Base-by-base conservation (phyloP, 2,888 invertebrate species). In the Cryptosula pallasiana region DNA sequence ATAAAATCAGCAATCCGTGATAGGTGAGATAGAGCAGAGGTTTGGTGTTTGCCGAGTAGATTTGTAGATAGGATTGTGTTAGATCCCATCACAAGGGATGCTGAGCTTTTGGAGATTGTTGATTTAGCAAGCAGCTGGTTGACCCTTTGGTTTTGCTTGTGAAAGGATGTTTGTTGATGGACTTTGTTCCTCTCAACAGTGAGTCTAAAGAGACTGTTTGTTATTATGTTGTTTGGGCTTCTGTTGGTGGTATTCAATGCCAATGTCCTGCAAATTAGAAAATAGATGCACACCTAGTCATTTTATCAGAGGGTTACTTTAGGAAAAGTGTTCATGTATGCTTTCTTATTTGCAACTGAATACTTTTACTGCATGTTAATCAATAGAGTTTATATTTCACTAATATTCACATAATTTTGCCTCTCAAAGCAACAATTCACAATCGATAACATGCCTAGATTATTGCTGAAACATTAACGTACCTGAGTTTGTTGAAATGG, bases 401-500 rank as follows among this genome's bases (percentile, higher is more conserved):
- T n/a, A n/a, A n/a, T n/a, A n/a, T n/a, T n/a, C n/a, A n/a, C n/a
- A n/a, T n/a, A n/a, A n/a, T n/a, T n/a, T n/a, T n/a, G n/a, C n/a
- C n/a, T n/a, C n/a, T n/a, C n/a, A n/a, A n/a, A n/a, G n/a, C n/a
- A n/a, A n/a, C n/a, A n/a, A n/a, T n/a, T n/a, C n/a, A n/a, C n/a
- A n/a, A n/a, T n/a, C n/a, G n/a, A n/a, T n/a, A n/a, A n/a, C n/a
- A n/a, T n/a, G n/a, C n/a, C n/a, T n/a, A n/a, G n/a, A n/a, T n/a
- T n/a, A n/a, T n/a, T n/a, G n/a, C n/a, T 5, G 25, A 23, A 55
- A 55, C 25, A 16, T 3, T 16, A n/a, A 25, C 55, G 25, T 16
- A 55, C 55, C 55, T 55, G 16, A 55, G 16, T 55, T 55, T 55
- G 55, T 55, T 55, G 23, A 55, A 55, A n/a, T 55, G 55, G 9